These are phyloP conservation scores for Antedon mediterranea DNA, from an alignment of 53 echinoderm and acorn worm genomes.

Conservation along the genomic window DNA sequence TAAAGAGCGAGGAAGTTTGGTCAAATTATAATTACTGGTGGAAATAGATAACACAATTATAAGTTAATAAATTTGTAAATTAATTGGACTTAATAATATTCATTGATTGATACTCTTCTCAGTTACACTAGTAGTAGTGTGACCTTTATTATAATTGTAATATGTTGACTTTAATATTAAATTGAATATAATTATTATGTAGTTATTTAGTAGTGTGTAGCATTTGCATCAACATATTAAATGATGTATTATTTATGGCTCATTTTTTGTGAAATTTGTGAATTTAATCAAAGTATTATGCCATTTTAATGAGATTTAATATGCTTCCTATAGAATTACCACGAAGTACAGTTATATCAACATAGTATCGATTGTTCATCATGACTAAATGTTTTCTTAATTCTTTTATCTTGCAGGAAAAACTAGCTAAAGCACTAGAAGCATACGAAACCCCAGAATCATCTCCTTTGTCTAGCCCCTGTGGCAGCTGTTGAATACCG, in stretches of 20 bases:
- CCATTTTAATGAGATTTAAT: too few relatives aligned
- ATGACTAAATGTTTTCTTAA: background rate
- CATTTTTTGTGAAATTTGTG: too few relatives aligned
- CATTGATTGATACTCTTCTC: background rate
- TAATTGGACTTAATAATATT: background rate
- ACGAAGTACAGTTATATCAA: too few relatives aligned
- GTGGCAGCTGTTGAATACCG: constrained; percentile 15
- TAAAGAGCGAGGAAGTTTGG: background rate
- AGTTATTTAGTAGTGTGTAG: too few relatives aligned
- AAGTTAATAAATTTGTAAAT: background rate
- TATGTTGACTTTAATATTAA: background rate
- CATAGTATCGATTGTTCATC: too few relatives aligned
- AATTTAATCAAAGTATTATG: too few relatives aligned
- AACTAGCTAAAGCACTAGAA: background rate
- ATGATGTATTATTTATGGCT: too few relatives aligned
- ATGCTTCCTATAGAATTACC: too few relatives aligned
- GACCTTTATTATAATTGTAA: background rate
- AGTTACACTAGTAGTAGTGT: background rate
- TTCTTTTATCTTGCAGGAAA: background rate
- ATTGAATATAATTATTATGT: background rate
- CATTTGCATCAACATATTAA: too few relatives aligned
- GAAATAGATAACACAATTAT: background rate
- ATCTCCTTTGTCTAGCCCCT: constrained; percentile 61
- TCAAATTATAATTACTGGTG: constrained; percentile 1
- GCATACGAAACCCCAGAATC: constrained; percentile 85